Percentiles rank a stretch among this genome's conserved stretches.
These are phyloP conservation scores for Saturnia japonica DNA, from an alignment of 2,888 invertebrate species.

Conservation along the genomic window DNA sequence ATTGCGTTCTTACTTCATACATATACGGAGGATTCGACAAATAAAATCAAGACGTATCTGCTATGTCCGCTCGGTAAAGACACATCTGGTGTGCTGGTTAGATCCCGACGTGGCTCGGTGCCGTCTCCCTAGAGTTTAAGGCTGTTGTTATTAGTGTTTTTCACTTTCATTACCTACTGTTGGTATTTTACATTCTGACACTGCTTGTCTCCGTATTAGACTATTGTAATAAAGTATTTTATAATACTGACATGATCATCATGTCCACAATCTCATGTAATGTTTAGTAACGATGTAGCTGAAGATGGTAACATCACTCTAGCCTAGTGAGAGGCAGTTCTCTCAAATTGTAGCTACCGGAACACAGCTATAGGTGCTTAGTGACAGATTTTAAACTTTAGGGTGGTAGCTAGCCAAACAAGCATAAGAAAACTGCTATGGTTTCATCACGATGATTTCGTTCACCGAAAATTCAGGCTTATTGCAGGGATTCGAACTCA, in stretches of 20 bases:
- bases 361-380: too few relatives aligned
- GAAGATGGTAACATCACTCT: too few relatives aligned
- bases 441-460: too few relatives aligned
- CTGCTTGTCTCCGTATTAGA: background rate
- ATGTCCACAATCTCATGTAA: too few relatives aligned
- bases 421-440: too few relatives aligned
- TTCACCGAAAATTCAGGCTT: too few relatives aligned
- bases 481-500: too few relatives aligned
- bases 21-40: background rate
- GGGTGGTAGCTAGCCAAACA: too few relatives aligned
- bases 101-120: background rate
- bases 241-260: background rate
- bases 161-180: conserved; percentile 4
- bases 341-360: too few relatives aligned
- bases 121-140: background rate
- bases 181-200: background rate
- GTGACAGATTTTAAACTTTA: too few relatives aligned
- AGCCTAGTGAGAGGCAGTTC: too few relatives aligned
- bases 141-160: background rate
- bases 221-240: background rate
- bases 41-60: background rate
- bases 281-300: too few relatives aligned
- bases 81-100: conserved; percentile 11
- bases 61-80: background rate
- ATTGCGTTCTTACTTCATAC: background rate